Base-by-base conservation (phyloP, 2,113 vertebrate species). In the Psophia crepitans region DNA sequence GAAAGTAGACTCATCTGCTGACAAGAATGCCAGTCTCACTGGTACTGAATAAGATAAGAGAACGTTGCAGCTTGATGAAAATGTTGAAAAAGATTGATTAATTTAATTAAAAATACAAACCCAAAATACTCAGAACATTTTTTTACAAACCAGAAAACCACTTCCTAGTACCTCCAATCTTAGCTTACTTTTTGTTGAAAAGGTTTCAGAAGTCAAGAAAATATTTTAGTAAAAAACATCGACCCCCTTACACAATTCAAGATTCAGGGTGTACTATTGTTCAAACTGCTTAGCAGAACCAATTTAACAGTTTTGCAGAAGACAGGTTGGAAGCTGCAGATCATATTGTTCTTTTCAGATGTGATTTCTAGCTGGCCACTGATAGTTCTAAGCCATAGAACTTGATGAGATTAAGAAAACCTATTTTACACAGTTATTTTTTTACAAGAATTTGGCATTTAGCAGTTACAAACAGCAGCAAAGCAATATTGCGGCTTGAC, bases 401-500 rank as follows among this genome's bases (percentile, higher is more conserved):
- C 11, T 27, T 83, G 10, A 70, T 32, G 14, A 53, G 39, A 51
- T 43, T 69, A 80, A 76, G 56, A 54, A 90, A 71, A 48, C 20
- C 2, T 60, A 37, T 44, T 91, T 83, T 78, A 74, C 11, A 6
- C 1, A 14, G 30, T 37, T 30, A 7, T 46, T 56, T 92, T 92
- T 93, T 56, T 53, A 49, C 46, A 90, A 88, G 60, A 84, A 48
- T 11, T n/a, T 73, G n/a, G 17, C 14, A 44, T 88, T 92, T 89
- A 84, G 41, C 51, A 73, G 41, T 39, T 35, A 30, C 18, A 60
- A 88, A 49, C 4, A 53, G 63, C 65, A 91, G 86, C 96, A 96
- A 95, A 97, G 76, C 84, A 85, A 84, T 91, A 66, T 46, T 98
- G 98, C 76, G 97, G 96, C 88, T 98, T 92, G 63, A 82, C 64